Evolutionary conservation across 2,888 invertebrate species (phyloP).

Genomic region (Masnerella sp.): DNA sequence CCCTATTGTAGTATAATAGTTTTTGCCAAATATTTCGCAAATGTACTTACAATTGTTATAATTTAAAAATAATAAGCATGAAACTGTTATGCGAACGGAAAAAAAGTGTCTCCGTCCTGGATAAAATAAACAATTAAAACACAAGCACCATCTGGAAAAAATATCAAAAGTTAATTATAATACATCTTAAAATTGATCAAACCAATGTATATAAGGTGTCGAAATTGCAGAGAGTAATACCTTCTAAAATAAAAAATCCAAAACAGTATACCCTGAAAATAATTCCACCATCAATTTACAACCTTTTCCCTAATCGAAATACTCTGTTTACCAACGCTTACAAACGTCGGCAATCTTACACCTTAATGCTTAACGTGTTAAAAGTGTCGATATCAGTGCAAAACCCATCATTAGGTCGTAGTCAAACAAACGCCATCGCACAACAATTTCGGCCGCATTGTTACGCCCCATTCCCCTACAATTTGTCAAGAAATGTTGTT

Average conservation of each 20-base stretch:
- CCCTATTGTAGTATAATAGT: too few species aligned
- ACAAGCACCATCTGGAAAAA: too few species aligned
- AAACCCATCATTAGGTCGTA: conserved; percentile 22
- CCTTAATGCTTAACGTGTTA: conserved; percentile 20
- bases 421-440: conserved; percentile 16
- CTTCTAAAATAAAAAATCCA: background rate
- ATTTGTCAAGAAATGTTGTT: conserved; percentile 36
- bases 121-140: too few species aligned
- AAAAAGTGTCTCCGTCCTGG: too few species aligned
- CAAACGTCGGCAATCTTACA: conserved; percentile 11
- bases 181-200: too few species aligned
- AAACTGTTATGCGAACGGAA: too few species aligned
- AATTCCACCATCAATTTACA: background rate
- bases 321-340: background rate
- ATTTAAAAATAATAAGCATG: too few species aligned
- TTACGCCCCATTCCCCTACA: conserved; percentile 2
- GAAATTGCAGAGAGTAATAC: too few species aligned
- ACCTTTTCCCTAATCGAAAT: background rate
- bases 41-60: too few species aligned
- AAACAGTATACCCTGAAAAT: background rate
- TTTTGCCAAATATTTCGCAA: too few species aligned
- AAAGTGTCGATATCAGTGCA: conserved; percentile 2
- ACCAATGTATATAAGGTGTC: too few species aligned
- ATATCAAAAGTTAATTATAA: too few species aligned
- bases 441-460: conserved; percentile 21